Conservation (phyloP, 2,797 vertebrate genomes). For the Carapus acus region DNA sequence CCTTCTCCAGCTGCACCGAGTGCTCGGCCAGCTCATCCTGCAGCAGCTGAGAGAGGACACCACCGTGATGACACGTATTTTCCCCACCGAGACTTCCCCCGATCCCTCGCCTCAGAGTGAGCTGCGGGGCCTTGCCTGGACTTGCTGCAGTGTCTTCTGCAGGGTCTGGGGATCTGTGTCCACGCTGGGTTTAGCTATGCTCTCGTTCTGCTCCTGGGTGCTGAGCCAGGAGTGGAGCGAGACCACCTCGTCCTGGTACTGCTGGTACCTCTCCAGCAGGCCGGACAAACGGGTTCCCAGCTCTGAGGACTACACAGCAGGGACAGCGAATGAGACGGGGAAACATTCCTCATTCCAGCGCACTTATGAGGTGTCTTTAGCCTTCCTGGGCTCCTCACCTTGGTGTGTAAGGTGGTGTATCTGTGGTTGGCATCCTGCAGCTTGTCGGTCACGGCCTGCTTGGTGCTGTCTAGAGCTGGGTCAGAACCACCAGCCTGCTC, state of each 20-base stretch:
- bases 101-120: not conserved
- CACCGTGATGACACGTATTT: too few relatives aligned
- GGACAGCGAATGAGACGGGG: not conserved
- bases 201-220: constrained; percentile 76
- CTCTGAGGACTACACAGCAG: constrained; percentile 75
- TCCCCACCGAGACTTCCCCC: too few relatives aligned
- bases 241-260: constrained; percentile 85
- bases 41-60: constrained; percentile 69
- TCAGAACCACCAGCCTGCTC: constrained; percentile 62
- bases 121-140: constrained; percentile 74
- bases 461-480: constrained; percentile 67
- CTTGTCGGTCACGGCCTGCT: constrained; percentile 76
- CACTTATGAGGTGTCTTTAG: too few relatives aligned
- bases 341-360: too few relatives aligned
- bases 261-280: constrained; percentile 84
- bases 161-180: constrained; percentile 81
- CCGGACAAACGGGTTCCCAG: constrained; percentile 80
- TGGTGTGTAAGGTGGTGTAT: constrained; percentile 82
- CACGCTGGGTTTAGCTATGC: constrained; percentile 69
- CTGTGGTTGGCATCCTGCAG: constrained; percentile 83
- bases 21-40: constrained; percentile 90
- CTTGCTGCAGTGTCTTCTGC: constrained; percentile 77
- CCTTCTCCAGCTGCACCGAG: constrained; percentile 87
- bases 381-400: too few relatives aligned
- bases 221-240: constrained; percentile 84